Evolutionary conservation across 2,113 vertebrate species (phyloP), one percentile per base, ranked within the genome.

Genomic region (Larimichthys crocea): DNA sequence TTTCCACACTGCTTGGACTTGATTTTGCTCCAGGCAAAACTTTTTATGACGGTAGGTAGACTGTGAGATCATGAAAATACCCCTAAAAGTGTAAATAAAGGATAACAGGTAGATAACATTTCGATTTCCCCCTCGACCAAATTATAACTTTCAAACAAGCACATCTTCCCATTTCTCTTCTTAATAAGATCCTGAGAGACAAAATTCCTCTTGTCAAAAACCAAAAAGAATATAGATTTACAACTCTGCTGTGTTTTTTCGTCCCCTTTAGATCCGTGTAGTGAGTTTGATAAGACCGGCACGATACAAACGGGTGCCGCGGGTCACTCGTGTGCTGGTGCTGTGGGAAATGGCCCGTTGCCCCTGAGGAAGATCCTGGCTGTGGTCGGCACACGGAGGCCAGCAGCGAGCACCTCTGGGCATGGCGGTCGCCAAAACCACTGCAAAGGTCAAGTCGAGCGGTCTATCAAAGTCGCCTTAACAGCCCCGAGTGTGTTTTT

Each of bases 261-360:
- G 14, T 73, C 68, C 57, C 89, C 88, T n/a, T 73, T 62, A 99
- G 98, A 96, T 99, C 75, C 85, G 94, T 29, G 97, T 96, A 1
- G 96, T 99, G 87, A 98, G 97, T 99, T 99, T 77, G 98, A 99
- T 91, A 99, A 99, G 93, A 99, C 98, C 0, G 98, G 98, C n/a
- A 99, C 98, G 14, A 97, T 99, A 99, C 98, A 10, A 94, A 94
- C 0, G 98, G 98, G 95, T 96, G 49, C 98, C 98, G 10, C 96
- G 76, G 88, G 98, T 99, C 83, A 96, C 95, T 44, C 94, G 97
- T 0, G 95, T 99, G 48, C 92, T 99, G 86, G 92, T 99, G 89
- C 80, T 99, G 12, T 95, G 94, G 85, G 96, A 97, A 17, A 59
- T 59, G 17, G 92, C 92, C 7, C 92, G 91, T 0, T 99, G 55